Percentiles rank a stretch among this genome's conserved stretches.
phyloP scores from a whole-genome alignment of 2,113 vertebrate species.

The Sterna hirundo region DNA sequence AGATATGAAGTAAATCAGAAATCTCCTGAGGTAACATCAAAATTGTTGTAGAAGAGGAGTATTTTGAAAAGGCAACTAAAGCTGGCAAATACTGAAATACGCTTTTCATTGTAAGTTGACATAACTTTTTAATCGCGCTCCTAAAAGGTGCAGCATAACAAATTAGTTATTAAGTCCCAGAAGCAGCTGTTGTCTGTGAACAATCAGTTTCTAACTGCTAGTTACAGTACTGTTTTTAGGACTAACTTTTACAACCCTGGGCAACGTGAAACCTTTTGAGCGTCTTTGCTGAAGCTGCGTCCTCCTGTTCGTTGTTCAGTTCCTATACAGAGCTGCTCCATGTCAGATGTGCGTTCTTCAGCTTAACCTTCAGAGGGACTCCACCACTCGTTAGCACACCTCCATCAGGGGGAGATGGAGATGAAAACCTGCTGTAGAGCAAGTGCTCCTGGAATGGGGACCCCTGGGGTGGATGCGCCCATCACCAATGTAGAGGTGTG shows the following conservation, averaged over 20 bases:
- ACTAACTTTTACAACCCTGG: neutral
- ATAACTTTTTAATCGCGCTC: neutral
- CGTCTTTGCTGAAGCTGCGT: neutral
- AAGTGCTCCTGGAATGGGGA: neutral
- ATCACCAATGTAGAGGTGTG: rapidly evolving
- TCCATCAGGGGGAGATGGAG: neutral
- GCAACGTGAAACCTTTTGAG: neutral
- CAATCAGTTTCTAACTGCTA: neutral
- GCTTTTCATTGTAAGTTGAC: neutral
- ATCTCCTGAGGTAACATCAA: neutral
- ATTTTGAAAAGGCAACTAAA: neutral
- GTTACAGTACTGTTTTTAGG: neutral
- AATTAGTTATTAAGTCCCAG: neutral
- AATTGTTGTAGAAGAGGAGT: neutral
- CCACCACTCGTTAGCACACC: neutral
- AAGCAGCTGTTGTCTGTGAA: neutral
- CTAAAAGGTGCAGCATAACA: neutral
- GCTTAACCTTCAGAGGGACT: neutral
- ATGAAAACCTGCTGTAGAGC: neutral
- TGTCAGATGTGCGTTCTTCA: neutral
- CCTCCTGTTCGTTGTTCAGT: neutral
- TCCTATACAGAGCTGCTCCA: rapidly evolving
- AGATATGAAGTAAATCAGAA: neutral
- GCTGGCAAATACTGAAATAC: rapidly evolving
- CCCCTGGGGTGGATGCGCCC: rapidly evolving